These are phyloP conservation scores for Pollenia griseotomentosa DNA, from an alignment of 2,888 invertebrate genomes.

Conservation along the genomic window DNA sequence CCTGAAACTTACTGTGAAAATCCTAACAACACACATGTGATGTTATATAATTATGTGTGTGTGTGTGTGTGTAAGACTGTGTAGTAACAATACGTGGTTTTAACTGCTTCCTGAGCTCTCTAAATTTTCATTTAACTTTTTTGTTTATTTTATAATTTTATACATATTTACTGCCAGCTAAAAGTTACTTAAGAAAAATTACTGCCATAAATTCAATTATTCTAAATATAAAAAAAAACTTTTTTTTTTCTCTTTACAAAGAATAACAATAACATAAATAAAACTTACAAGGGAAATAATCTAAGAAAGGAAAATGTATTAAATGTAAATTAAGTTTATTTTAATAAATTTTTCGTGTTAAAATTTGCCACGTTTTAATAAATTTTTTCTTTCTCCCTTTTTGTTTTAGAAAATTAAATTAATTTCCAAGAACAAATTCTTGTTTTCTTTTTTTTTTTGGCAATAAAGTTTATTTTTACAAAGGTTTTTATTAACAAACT, in stretches of 20 bases:
- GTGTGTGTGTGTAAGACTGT: too few species aligned
- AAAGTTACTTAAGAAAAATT: constrained; percentile 15
- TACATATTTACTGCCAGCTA: not conserved
- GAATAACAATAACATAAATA: not conserved
- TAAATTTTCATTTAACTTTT: not conserved
- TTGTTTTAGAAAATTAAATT: constrained; percentile 1
- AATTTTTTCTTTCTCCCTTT: not conserved
- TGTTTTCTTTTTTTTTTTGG: too few species aligned
- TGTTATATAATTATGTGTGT: too few species aligned
- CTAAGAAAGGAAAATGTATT: not conserved
- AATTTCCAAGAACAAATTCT: not conserved
- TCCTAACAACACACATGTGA: not conserved
- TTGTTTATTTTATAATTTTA: not conserved
- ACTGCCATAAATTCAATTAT: constrained; percentile 35
- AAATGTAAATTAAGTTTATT: constrained; percentile 24
- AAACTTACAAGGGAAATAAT: not conserved
- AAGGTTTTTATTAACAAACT: not conserved
- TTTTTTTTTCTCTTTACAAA: not conserved
- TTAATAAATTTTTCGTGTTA: constrained; percentile 25
- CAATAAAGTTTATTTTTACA: not conserved
- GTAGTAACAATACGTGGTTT: not conserved
- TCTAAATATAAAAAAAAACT: constrained; percentile 8
- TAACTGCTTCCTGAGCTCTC: not conserved
- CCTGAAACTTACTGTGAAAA: too few species aligned
- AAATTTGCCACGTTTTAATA: constrained; percentile 9